Evolutionary conservation across 2,113 vertebrate genomes (phyloP).

Genomic region (Atlantisia rogersi): DNA sequence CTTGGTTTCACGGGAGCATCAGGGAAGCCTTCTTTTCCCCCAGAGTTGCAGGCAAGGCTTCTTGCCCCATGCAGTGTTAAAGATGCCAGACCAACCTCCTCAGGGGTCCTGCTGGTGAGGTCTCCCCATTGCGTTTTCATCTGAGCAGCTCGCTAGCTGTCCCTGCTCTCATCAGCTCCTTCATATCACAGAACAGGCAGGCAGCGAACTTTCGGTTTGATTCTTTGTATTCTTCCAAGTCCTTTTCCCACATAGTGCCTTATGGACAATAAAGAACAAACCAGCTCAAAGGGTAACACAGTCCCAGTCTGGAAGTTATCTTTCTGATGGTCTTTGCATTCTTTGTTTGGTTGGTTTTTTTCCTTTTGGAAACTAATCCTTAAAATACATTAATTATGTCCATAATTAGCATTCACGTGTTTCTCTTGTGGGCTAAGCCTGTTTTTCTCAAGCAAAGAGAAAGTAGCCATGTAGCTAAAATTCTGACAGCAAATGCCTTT

Average conservation of each 20-base stretch:
- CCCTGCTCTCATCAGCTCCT: not conserved
- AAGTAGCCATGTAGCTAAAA: not conserved
- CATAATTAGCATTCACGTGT: not conserved
- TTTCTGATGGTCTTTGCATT: not conserved
- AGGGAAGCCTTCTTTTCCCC: not conserved
- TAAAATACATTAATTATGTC: conserved; percentile 9
- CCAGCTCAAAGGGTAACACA: conserved; percentile 41
- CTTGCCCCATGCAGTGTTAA: not conserved
- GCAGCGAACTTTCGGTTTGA: not conserved
- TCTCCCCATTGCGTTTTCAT: not conserved
- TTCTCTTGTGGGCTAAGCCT: not conserved
- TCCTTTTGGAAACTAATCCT: not conserved
- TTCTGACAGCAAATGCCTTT: not conserved
- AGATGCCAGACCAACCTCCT: not conserved
- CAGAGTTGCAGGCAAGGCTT: not conserved
- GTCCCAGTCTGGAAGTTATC: conserved; percentile 3
- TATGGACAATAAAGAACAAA: not conserved
- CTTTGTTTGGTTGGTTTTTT: not conserved
- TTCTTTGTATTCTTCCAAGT: conserved; percentile 35
- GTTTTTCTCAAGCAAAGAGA: not conserved
- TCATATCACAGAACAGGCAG: not conserved
- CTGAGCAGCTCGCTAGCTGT: not conserved
- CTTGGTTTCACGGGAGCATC: not conserved
- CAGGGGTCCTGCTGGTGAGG: not conserved
- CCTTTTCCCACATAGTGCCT: conserved; percentile 1